Percentiles rank a stretch among this genome's conserved stretches.
These are phyloP conservation scores for Engraulis encrasicolus DNA, from an alignment of 2,113 vertebrate species.

Conservation along the genomic window DNA sequence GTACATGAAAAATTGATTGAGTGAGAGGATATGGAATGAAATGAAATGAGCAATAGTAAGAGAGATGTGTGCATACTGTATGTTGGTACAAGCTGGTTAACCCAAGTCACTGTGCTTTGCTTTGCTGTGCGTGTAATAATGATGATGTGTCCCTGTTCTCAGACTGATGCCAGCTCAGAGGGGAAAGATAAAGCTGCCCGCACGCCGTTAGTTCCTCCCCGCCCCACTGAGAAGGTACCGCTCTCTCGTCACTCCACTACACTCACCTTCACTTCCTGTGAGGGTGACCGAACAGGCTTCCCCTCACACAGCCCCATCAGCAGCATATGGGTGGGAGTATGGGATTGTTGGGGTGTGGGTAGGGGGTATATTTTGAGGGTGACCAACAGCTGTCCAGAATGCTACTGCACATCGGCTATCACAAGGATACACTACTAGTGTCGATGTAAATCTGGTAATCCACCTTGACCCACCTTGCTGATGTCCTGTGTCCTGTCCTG, in stretches of 20 bases:
- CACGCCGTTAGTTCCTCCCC: constrained; percentile 46
- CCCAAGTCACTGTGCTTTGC: too few relatives aligned
- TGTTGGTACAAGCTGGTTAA: too few relatives aligned
- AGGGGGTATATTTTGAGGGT: too few relatives aligned
- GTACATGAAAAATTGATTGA: too few relatives aligned
- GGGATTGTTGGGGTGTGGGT: too few relatives aligned
- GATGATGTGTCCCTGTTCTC: constrained; percentile 46
- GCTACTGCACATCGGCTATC: too few relatives aligned
- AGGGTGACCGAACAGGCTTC: not conserved
- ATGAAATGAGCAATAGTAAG: too few relatives aligned
- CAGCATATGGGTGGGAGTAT: not conserved
- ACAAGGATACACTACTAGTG: too few relatives aligned
- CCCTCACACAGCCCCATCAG: not conserved
- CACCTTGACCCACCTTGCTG: not conserved
- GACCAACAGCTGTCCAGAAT: too few relatives aligned
- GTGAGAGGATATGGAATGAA: too few relatives aligned
- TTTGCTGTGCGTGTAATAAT: not conserved
- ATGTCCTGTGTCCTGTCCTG: not conserved
- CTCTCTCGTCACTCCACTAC: too few relatives aligned
- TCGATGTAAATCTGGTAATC: too few relatives aligned
- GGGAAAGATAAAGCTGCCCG: constrained; percentile 47
- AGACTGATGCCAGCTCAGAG: constrained; percentile 59
- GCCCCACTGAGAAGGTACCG: constrained; percentile 57
- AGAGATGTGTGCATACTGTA: not conserved
- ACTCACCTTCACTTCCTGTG: not conserved